Conservation (phyloP, 2,797 vertebrate genomes). For the Oreochromis grahami region DNA sequence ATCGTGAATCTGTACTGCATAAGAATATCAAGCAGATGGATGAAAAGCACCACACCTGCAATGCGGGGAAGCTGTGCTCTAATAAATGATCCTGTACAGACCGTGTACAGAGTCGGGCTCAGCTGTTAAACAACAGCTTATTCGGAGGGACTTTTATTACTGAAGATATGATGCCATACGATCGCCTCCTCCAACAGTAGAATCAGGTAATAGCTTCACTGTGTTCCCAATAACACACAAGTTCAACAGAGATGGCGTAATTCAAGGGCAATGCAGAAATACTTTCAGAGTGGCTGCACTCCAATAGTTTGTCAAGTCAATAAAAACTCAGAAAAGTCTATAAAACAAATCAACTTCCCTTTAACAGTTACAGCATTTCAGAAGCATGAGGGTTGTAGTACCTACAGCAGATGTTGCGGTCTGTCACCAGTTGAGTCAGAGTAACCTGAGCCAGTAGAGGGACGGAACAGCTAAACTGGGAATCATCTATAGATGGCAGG, state of each 20-base stretch:
- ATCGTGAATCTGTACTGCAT: background rate
- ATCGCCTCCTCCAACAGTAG: constrained; percentile 29
- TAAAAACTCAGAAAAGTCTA: constrained; percentile 50
- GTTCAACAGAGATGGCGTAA: constrained; percentile 18
- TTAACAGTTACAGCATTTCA: constrained; percentile 16
- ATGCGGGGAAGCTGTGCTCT: constrained; percentile 35
- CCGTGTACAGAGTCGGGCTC: background rate
- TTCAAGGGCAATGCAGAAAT: constrained; percentile 45
- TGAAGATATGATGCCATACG: constrained; percentile 33
- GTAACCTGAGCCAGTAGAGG: constrained; percentile 3
- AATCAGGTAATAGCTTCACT: constrained; percentile 39
- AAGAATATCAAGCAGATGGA: constrained; percentile 16
- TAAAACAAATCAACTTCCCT: constrained; percentile 37
- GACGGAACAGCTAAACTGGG: constrained; percentile 40
- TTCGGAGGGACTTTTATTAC: constrained; percentile 38
- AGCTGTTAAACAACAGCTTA: constrained; percentile 13
- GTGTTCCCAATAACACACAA: constrained; percentile 44
- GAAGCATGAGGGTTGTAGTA: constrained; percentile 21
- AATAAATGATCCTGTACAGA: constrained; percentile 48
- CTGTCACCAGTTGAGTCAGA: constrained; percentile 39
- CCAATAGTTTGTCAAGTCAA: constrained; percentile 22
- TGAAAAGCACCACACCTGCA: constrained; percentile 40
- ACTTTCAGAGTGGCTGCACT: background rate
- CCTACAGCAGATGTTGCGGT: constrained; percentile 42
- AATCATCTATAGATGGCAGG: constrained; percentile 34